Evolutionary conservation across 2,888 invertebrate species (phyloP).

Genomic region (Caenorhabditis sulstoni): DNA sequence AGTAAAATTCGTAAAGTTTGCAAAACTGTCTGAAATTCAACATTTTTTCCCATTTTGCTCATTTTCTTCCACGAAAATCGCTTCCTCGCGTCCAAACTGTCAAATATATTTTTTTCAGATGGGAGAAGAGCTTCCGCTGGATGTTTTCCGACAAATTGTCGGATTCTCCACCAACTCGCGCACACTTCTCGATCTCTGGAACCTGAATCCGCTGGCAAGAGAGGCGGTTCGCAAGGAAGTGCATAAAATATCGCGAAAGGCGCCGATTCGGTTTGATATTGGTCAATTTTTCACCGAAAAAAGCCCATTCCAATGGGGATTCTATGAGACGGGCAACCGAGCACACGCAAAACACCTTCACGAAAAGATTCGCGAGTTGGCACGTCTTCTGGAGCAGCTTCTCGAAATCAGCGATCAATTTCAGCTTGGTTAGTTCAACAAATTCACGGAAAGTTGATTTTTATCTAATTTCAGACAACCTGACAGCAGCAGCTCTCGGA

Average conservation of each 20-base stretch:
- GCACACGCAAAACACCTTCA: slow-evolving; percentile 27
- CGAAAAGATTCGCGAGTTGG: slow-evolving; percentile 36
- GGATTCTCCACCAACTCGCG: slow-evolving; percentile 28
- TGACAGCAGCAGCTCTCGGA: slow-evolving; percentile 40
- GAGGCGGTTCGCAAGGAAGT: slow-evolving; percentile 7
- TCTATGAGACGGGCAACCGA: slow-evolving; percentile 23
- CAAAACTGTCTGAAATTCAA: too few relatives aligned
- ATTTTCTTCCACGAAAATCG: too few relatives aligned
- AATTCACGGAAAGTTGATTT: too few relatives aligned
- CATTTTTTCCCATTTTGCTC: too few relatives aligned
- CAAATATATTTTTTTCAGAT: slow-evolving; percentile 20
- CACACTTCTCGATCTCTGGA: slow-evolving; percentile 21
- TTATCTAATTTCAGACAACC: slow-evolving; percentile 44
- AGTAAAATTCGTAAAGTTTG: too few relatives aligned
- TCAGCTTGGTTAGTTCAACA: slow-evolving; percentile 21
- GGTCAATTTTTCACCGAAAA: slow-evolving; percentile 30
- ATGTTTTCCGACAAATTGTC: slow-evolving; percentile 42
- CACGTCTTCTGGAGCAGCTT: slow-evolving; percentile 39
- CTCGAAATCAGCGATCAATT: slow-evolving; percentile 10
- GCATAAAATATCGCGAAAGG: slow-evolving; percentile 18
- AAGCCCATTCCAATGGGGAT: slow-evolving; percentile 31
- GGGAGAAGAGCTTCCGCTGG: slow-evolving; percentile 29
- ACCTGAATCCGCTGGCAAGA: slow-evolving; percentile 5
- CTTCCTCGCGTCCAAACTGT: too few relatives aligned
- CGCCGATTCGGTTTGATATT: slow-evolving; percentile 22